Conservation (phyloP, 2,797 vertebrate species). For the Tamandua tetradactyla region DNA sequence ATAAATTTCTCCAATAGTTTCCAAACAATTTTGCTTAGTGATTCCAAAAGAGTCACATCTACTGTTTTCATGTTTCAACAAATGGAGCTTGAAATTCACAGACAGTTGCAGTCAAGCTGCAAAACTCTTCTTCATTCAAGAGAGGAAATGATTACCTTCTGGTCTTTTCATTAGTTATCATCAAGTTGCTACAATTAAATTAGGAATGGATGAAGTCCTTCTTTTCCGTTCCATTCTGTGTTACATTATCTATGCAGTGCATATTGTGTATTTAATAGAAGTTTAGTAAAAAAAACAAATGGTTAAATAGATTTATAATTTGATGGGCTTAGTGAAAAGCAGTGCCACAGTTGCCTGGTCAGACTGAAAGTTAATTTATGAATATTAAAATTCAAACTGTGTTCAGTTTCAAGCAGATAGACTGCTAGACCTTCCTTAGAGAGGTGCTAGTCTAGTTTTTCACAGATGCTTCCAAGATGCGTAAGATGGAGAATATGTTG, state of each 20-base stretch:
- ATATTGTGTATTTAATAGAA: slow-evolving; percentile 67
- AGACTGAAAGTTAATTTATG: slow-evolving; percentile 64
- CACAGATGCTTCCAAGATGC: neutral
- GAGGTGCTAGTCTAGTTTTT: neutral
- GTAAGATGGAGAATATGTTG: neutral
- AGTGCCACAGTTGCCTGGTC: slow-evolving; percentile 34
- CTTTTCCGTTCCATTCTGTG: slow-evolving; percentile 68
- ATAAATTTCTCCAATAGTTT: slow-evolving; percentile 59
- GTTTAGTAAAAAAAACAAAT: slow-evolving; percentile 67
- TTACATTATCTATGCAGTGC: slow-evolving; percentile 64
- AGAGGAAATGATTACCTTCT: slow-evolving; percentile 72
- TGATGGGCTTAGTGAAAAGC: slow-evolving; percentile 60
- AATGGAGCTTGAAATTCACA: slow-evolving; percentile 74
- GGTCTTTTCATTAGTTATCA: slow-evolving; percentile 79
- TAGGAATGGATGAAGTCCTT: slow-evolving; percentile 75
- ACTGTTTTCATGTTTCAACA: slow-evolving; percentile 69
- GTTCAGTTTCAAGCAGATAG: neutral
- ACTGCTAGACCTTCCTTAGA: neutral
- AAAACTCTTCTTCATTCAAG: slow-evolving; percentile 68
- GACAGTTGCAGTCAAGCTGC: slow-evolving; percentile 61
- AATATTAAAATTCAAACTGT: slow-evolving; percentile 26
- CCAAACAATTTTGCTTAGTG: slow-evolving; percentile 66
- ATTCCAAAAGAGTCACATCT: slow-evolving; percentile 58
- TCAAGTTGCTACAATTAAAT: slow-evolving; percentile 71
- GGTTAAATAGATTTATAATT: slow-evolving; percentile 76